These are phyloP conservation scores for Sarcophaga peregrina DNA, from an alignment of 1,140 invertebrate genomes.

Conservation along the genomic window DNA sequence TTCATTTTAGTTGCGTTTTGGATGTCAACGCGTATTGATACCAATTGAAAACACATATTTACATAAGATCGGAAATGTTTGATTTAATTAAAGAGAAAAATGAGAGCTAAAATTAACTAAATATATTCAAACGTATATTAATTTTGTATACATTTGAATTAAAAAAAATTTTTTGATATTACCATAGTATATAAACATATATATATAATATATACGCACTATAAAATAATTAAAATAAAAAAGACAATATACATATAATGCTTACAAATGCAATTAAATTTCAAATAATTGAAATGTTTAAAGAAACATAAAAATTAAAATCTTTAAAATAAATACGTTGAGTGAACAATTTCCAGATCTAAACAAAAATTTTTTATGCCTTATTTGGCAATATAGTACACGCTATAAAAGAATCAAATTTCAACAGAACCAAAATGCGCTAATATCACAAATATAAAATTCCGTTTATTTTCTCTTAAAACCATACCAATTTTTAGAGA, in stretches of 20 bases:
- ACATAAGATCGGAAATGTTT: neutral
- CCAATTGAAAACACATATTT: neutral
- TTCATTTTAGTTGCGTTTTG: conserved; percentile 63
- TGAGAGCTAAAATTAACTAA: neutral
- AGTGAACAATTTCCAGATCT: too few species aligned
- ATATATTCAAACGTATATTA: conserved; percentile 9
- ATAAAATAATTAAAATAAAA: neutral
- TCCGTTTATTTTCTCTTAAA: neutral
- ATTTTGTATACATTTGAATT: neutral
- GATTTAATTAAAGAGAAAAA: neutral
- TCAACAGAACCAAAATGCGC: conserved; percentile 41
- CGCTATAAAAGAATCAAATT: conserved; percentile 45
- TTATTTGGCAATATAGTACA: conserved; percentile 41
- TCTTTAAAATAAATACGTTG: neutral
- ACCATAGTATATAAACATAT: neutral
- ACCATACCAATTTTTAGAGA: neutral
- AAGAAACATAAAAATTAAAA: conserved; percentile 25
- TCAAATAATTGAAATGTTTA: neutral
- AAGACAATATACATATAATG: neutral
- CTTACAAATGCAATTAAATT: neutral
- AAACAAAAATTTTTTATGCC: conserved; percentile 24
- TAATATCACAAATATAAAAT: neutral
- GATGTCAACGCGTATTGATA: conserved; percentile 62
- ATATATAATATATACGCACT: neutral
- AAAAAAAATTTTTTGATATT: conserved; percentile 6